Evolutionary conservation across 2,113 vertebrate genomes (phyloP).

Genomic region (Gallinago undulata): DNA sequence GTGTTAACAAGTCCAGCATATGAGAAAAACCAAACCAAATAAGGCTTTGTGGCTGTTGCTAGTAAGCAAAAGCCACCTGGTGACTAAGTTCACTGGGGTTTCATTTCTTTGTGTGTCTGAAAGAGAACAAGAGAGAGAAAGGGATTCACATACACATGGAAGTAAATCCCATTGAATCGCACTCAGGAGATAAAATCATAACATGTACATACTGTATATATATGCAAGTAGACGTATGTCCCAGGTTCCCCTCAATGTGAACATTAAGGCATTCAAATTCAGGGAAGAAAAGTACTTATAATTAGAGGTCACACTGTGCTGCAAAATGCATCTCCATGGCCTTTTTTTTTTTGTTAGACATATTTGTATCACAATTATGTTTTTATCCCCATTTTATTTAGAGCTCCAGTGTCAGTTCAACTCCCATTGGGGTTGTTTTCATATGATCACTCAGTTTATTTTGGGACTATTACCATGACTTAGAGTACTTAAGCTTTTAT

Average conservation of each 20-base stretch:
- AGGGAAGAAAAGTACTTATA: not conserved
- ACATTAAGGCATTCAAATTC: not conserved
- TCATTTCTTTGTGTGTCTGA: constrained; percentile 19
- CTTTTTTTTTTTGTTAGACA: not conserved
- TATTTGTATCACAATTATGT: not conserved
- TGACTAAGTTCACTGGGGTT: constrained; percentile 39
- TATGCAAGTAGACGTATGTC: not conserved
- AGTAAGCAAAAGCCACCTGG: constrained; percentile 43
- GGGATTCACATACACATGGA: not conserved
- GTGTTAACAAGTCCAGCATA: constrained; percentile 61
- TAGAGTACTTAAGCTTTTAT: not conserved
- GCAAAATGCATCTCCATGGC: not conserved
- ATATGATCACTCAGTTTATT: not conserved
- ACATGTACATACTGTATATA: not conserved
- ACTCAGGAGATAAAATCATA: not conserved
- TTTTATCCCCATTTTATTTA: not conserved
- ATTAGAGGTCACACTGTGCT: not conserved
- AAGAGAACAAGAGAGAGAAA: not conserved
- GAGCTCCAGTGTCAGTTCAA: not conserved
- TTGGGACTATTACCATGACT: not conserved
- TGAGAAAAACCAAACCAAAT: constrained; percentile 57
- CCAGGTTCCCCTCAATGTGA: not conserved
- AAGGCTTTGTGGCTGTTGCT: constrained; percentile 47
- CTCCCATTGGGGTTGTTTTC: not conserved
- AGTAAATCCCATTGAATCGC: not conserved